Conservation (phyloP, 2,797 vertebrate genomes). For the Galaxias olidus region DNA sequence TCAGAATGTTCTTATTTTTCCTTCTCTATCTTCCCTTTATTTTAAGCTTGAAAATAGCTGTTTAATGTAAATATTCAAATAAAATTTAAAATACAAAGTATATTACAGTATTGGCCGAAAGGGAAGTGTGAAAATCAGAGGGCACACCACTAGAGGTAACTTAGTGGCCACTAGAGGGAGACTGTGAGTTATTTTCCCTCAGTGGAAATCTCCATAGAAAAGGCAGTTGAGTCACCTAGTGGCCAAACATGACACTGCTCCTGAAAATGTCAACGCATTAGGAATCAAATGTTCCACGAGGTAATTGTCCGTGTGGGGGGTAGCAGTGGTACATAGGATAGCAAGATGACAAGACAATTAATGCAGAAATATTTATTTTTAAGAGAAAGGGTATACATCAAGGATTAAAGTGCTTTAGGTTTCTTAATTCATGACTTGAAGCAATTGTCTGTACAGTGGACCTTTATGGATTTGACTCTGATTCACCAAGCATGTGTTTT, state of each 20-base stretch:
- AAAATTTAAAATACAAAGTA: background rate
- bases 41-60: too few relatives aligned
- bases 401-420: slow-evolving; percentile 68
- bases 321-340: too few relatives aligned
- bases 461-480: slow-evolving; percentile 18
- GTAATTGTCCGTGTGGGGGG: too few relatives aligned
- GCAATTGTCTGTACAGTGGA: slow-evolving; percentile 31
- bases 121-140: too few relatives aligned
- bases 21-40: too few relatives aligned
- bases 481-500: slow-evolving; percentile 17
- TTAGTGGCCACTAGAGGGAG: slow-evolving; percentile 24
- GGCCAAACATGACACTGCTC: slow-evolving; percentile 17
- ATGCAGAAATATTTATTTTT: slow-evolving; percentile 68
- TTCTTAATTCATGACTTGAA: slow-evolving; percentile 21
- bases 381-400: background rate
- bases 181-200: background rate
- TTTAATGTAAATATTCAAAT: background rate
- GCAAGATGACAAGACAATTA: slow-evolving; percentile 21
- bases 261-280: background rate
- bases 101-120: too few relatives aligned
- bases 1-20: too few relatives aligned
- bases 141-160: too few relatives aligned
- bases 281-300: too few relatives aligned
- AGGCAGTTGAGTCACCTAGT: slow-evolving; percentile 58
- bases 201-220: background rate